These are phyloP conservation scores for Leptosomus discolor DNA, from an alignment of 2,113 vertebrate species.

Conservation along the genomic window DNA sequence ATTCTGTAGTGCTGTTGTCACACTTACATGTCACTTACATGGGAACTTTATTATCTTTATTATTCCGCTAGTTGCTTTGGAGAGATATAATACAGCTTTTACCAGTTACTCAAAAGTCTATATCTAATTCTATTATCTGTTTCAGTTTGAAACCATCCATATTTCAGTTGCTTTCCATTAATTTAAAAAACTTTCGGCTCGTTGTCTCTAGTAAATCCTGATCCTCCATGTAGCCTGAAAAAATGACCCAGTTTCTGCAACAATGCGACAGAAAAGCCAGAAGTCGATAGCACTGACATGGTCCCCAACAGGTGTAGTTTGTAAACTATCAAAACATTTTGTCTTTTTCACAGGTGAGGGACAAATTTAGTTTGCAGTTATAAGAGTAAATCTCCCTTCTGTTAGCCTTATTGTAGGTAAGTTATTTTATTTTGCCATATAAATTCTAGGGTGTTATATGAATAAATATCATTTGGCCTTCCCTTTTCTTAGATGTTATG, in stretches of 20 bases:
- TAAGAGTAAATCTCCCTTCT: background rate
- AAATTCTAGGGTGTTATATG: background rate
- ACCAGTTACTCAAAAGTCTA: background rate
- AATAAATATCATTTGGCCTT: background rate
- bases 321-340: background rate
- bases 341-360: background rate
- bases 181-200: background rate
- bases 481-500: background rate
- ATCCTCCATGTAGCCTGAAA: background rate
- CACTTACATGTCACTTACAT: background rate
- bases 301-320: background rate
- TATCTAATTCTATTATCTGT: background rate
- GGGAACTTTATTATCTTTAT: background rate
- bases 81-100: background rate
- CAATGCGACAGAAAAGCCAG: background rate
- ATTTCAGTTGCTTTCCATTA: background rate
- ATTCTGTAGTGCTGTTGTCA: background rate
- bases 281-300: background rate
- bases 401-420: background rate
- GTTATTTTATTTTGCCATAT: background rate
- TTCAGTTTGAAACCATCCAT: background rate
- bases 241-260: background rate
- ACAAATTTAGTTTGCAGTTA: background rate
- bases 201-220: background rate
- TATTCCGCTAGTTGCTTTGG: background rate